These are phyloP conservation scores for Cantharis rufa DNA, from an alignment of 2,888 invertebrate genomes.

Conservation along the genomic window DNA sequence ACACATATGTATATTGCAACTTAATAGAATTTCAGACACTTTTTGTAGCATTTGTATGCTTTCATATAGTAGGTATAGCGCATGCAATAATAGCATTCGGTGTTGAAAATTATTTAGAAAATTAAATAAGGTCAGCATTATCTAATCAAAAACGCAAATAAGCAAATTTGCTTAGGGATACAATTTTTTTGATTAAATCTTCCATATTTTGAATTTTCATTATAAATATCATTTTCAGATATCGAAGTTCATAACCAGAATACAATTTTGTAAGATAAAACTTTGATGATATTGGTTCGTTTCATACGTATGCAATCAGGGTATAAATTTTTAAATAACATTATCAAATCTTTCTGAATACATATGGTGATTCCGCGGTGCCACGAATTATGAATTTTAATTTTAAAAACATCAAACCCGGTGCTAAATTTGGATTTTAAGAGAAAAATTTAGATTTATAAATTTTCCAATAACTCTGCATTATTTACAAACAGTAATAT, in stretches of 20 bases:
- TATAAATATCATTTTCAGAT: neutral
- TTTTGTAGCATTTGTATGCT: neutral
- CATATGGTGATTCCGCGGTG: neutral
- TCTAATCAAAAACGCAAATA: neutral
- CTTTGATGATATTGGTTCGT: neutral
- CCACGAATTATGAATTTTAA: neutral
- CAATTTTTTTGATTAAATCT: neutral
- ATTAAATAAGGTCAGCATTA: neutral
- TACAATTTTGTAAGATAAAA: neutral
- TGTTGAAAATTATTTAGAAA: neutral
- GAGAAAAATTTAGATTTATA: neutral
- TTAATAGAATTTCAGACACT: neutral
- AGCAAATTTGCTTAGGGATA: neutral
- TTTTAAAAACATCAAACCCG: neutral
- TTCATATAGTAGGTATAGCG: neutral
- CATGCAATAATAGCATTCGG: neutral
- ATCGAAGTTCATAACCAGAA: neutral
- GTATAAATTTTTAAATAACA: neutral
- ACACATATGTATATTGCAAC: neutral
- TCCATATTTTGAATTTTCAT: neutral
- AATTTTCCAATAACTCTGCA: neutral
- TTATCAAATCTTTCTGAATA: neutral
- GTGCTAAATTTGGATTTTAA: neutral
- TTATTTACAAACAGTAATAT: neutral
- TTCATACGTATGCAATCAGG: neutral